Percentiles rank a stretch among this genome's conserved stretches.
phyloP scores from a whole-genome alignment of 2,113 vertebrate genomes.

The Thunnus maccoyii region DNA sequence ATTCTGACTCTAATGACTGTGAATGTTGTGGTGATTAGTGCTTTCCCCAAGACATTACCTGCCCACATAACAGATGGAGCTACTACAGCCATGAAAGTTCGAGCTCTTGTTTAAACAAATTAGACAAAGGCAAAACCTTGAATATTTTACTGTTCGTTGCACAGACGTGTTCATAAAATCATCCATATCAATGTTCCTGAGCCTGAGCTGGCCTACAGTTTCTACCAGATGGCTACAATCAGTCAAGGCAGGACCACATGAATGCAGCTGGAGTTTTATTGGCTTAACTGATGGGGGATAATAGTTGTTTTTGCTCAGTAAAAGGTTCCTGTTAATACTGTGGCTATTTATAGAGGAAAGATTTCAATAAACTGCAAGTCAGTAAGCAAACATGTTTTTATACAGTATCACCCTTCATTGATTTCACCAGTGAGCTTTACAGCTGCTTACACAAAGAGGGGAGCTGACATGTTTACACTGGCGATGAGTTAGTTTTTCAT shows the following conservation, averaged over 20 bases:
- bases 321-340: slow-evolving; percentile 24
- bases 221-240: slow-evolving; percentile 74
- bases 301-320: slow-evolving; percentile 31
- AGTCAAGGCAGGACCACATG: slow-evolving; percentile 31
- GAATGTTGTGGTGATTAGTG: slow-evolving; percentile 64
- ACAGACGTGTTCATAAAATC: slow-evolving; percentile 69
- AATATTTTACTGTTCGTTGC: slow-evolving; percentile 67
- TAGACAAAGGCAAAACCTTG: slow-evolving; percentile 58
- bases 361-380: slow-evolving; percentile 10
- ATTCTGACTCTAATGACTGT: slow-evolving; percentile 57
- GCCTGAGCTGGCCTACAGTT: slow-evolving; percentile 20
- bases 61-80: slow-evolving; percentile 66
- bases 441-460: slow-evolving; percentile 11
- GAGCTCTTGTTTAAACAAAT: slow-evolving; percentile 80
- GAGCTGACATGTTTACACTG: not conserved
- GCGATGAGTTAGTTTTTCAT: not conserved
- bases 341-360: slow-evolving; percentile 13
- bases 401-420: not conserved
- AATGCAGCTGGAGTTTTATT: slow-evolving; percentile 43
- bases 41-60: slow-evolving; percentile 43
- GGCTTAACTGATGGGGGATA: slow-evolving; percentile 45
- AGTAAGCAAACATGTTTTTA: slow-evolving; percentile 27
- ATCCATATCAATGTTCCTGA: slow-evolving; percentile 74
- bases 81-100: slow-evolving; percentile 29
- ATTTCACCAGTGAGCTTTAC: not conserved